Conservation (phyloP, 2,888 invertebrate species). For the Sussaba pulchella region DNA sequence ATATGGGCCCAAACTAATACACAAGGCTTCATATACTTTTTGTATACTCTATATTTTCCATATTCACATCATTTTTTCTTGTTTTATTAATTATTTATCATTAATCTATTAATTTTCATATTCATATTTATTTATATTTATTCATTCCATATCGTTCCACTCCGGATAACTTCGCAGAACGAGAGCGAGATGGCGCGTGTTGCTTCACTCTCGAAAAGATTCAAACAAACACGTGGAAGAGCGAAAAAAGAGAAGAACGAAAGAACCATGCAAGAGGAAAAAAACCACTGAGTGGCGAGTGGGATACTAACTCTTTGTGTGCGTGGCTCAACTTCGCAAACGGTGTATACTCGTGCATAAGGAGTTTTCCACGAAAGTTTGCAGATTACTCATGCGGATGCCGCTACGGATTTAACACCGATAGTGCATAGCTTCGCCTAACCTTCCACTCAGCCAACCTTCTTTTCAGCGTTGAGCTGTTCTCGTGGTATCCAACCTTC, state of each 20-base stretch:
- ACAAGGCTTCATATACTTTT: too few species aligned
- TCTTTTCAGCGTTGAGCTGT: constrained; percentile 36
- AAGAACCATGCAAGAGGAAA: constrained; percentile 19
- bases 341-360: constrained; percentile 70
- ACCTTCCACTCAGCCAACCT: constrained; percentile 2
- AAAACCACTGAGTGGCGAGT: constrained; percentile 36
- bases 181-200: constrained; percentile 21
- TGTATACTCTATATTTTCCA: too few species aligned
- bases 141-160: too few species aligned
- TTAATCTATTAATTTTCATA: too few species aligned
- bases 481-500: constrained; percentile 45
- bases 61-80: too few species aligned
- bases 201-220: constrained; percentile 25
- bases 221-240: constrained; percentile 12
- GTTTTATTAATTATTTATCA: too few species aligned
- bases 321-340: constrained; percentile 52
- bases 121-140: too few species aligned
- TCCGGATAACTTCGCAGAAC: constrained; percentile 27
- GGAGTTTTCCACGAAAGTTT: constrained; percentile 76
- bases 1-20: too few species aligned
- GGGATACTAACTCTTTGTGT: constrained; percentile 49
- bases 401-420: constrained; percentile 72
- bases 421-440: constrained; percentile 69
- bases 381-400: constrained; percentile 80
- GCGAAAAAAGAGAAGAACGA: constrained; percentile 41